Conservation (phyloP, 2,888 invertebrate genomes). For the Meta bourneti region DNA sequence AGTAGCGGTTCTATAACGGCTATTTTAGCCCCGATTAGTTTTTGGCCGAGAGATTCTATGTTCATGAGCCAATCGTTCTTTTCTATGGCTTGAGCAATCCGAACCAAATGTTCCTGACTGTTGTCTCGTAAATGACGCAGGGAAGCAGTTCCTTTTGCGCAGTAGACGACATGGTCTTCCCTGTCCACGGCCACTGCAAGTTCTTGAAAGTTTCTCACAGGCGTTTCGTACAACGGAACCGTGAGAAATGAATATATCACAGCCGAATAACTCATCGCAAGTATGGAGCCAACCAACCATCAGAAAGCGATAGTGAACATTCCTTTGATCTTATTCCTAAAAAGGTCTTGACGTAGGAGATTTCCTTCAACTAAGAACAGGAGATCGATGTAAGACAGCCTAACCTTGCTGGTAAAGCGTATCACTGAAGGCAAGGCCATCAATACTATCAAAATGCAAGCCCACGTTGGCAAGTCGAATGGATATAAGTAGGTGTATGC, state of each 20-base stretch:
- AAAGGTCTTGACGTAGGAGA: not conserved
- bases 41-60: not conserved
- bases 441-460: not conserved
- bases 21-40: not conserved
- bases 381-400: not conserved
- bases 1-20: not conserved
- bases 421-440: not conserved
- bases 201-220: not conserved
- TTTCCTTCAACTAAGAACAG: not conserved
- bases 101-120: not conserved
- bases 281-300: not conserved
- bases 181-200: not conserved
- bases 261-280: not conserved
- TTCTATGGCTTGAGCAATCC: not conserved
- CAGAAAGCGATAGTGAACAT: not conserved
- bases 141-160: not conserved
- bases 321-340: not conserved
- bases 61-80: not conserved
- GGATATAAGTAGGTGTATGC: not conserved
- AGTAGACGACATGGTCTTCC: not conserved
- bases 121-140: not conserved
- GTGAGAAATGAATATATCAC: constrained; percentile 4
- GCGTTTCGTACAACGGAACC: not conserved
- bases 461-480: not conserved
- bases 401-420: not conserved